Conservation (phyloP, 2,113 vertebrate species). For the Cairina moschata region DNA sequence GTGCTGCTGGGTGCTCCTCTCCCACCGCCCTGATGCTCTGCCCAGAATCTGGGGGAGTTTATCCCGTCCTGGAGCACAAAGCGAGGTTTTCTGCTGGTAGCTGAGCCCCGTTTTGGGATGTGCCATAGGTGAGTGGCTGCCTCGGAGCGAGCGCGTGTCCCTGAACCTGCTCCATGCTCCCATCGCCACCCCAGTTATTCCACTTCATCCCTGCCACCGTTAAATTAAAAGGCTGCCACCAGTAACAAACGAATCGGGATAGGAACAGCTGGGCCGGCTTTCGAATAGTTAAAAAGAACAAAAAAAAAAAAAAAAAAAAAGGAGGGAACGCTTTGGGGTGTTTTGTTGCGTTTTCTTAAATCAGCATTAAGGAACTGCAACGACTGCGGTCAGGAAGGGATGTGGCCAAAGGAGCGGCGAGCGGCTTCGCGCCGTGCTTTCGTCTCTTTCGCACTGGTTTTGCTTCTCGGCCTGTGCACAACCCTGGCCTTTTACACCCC, state of each 20-base stretch:
- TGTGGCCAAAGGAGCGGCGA: neutral
- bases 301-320: neutral
- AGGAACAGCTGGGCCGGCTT: rapidly evolving
- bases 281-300: neutral
- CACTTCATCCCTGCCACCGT: neutral
- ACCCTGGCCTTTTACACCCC: too few species aligned
- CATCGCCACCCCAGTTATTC: neutral
- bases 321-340: neutral
- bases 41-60: neutral
- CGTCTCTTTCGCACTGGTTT: neutral
- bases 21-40: rapidly evolving
- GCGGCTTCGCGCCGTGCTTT: neutral
- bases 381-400: neutral
- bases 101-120: neutral
- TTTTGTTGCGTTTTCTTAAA: neutral
- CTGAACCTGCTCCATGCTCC: neutral
- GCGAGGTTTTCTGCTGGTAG: neutral
- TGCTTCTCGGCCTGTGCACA: neutral
- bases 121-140: rapidly evolving
- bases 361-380: neutral
- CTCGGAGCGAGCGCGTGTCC: rapidly evolving
- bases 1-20: neutral
- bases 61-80: rapidly evolving
- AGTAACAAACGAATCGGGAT: neutral
- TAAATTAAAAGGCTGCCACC: neutral